These are phyloP conservation scores for Calephelis nemesis DNA, from an alignment of 1,140 invertebrate species.

Conservation along the genomic window DNA sequence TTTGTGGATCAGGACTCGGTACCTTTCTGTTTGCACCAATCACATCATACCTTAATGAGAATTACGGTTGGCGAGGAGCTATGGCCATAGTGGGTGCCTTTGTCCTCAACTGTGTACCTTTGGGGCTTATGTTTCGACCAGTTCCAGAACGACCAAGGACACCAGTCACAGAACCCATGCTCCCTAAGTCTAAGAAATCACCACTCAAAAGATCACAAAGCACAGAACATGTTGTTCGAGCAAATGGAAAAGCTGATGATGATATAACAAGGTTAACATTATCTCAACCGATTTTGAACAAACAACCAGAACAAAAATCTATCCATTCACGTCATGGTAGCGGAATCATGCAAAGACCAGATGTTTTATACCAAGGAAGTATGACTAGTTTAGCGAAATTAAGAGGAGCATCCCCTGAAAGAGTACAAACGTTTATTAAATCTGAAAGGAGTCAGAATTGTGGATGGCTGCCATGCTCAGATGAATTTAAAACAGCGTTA, in stretches of 20 bases:
- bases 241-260: slow-evolving; percentile 66
- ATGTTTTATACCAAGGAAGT: slow-evolving; percentile 93
- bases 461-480: slow-evolving; percentile 79
- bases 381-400: slow-evolving; percentile 78
- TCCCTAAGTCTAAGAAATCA: slow-evolving; percentile 64
- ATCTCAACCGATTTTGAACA: slow-evolving; percentile 82
- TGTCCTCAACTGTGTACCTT: slow-evolving; percentile 89
- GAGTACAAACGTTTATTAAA: slow-evolving; percentile 42
- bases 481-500: slow-evolving; percentile 84
- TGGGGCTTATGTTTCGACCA: slow-evolving; percentile 91
- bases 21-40: slow-evolving; percentile 91
- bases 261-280: slow-evolving; percentile 80
- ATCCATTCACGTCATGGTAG: slow-evolving; percentile 76
- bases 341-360: slow-evolving; percentile 90
- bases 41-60: slow-evolving; percentile 82
- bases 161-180: slow-evolving; percentile 64
- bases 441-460: slow-evolving; percentile 69
- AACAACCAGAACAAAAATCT: slow-evolving; percentile 57
- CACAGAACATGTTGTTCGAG: slow-evolving; percentile 71
- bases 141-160: slow-evolving; percentile 62
- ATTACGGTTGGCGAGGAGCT: slow-evolving; percentile 85
- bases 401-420: slow-evolving; percentile 66
- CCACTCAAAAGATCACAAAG: slow-evolving; percentile 77
- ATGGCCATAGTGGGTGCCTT: slow-evolving; percentile 90
- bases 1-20: slow-evolving; percentile 95